Conservation (phyloP, 64 coral and sea anemone genomes). For the Porites australiensis region DNA sequence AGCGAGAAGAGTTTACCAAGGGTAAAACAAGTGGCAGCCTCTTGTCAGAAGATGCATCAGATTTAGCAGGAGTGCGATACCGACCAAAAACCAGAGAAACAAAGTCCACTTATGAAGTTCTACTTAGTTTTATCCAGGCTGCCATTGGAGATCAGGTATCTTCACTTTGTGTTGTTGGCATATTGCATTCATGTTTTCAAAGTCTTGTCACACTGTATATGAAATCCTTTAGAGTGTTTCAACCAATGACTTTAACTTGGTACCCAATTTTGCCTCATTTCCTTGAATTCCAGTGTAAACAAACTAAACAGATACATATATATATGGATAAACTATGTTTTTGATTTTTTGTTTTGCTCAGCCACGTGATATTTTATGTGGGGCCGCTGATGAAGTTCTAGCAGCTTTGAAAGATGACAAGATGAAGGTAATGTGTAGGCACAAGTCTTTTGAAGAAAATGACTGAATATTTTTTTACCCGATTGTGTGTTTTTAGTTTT, state of each 20-base stretch:
- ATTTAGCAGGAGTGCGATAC: slow-evolving; percentile 87
- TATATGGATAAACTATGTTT: neutral
- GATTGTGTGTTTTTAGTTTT: too few relatives aligned
- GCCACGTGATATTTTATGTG: slow-evolving; percentile 97
- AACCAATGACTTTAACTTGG: too few relatives aligned
- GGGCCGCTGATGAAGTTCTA: slow-evolving; percentile 98
- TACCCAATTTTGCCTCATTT: too few relatives aligned
- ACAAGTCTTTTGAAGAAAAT: too few relatives aligned
- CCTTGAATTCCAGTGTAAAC: too few relatives aligned
- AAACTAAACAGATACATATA: too few relatives aligned
- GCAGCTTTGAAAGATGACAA: slow-evolving; percentile 93
- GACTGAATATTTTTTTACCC: too few relatives aligned
- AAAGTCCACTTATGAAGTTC: slow-evolving; percentile 96
- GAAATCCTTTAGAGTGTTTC: neutral
- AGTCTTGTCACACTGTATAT: neutral
- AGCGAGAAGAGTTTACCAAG: slow-evolving; percentile 92
- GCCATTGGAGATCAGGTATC: slow-evolving; percentile 97
- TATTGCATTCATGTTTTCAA: too few relatives aligned
- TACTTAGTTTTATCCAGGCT: slow-evolving; percentile 97
- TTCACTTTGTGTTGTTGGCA: neutral
- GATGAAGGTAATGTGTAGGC: slow-evolving; percentile 71
- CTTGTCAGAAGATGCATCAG: slow-evolving; percentile 89
- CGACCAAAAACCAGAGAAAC: slow-evolving; percentile 97
- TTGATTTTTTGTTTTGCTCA: neutral
- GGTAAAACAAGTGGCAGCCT: slow-evolving; percentile 83